These are phyloP conservation scores for Pachypsylla venusta DNA, from an alignment of 1,140 invertebrate genomes.

Conservation along the genomic window DNA sequence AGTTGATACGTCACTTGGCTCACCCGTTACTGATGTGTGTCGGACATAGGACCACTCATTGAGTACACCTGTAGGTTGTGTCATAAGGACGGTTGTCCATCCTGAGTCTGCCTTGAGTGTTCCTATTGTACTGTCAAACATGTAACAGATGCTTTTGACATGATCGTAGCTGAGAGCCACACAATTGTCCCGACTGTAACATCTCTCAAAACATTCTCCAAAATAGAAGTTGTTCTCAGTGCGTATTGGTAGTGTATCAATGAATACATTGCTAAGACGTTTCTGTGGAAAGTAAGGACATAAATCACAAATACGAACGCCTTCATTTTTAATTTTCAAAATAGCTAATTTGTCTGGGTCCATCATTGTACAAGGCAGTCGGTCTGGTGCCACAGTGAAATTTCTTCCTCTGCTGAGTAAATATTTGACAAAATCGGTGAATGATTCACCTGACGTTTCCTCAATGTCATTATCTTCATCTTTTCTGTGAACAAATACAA, in stretches of 20 bases:
- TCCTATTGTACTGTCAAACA: conserved; percentile 7
- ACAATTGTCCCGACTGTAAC: conserved; percentile 7
- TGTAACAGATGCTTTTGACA: conserved; percentile 4
- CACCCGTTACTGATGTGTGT: conserved; percentile 11
- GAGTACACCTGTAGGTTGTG: conserved; percentile 13
- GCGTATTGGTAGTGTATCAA: not conserved
- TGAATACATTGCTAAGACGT: conserved; percentile 11
- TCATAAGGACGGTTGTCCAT: conserved; percentile 17
- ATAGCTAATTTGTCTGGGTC: not conserved
- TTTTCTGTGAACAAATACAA: not conserved
- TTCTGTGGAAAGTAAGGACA: conserved; percentile 15
- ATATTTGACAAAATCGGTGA: conserved; percentile 14
- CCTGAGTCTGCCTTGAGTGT: not conserved
- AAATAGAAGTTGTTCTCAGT: not conserved
- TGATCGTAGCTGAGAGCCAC: conserved; percentile 12
- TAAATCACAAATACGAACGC: conserved; percentile 13
- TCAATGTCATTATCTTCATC: conserved; percentile 7
- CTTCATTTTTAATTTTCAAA: conserved; percentile 10
- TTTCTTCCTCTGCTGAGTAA: conserved; percentile 12
- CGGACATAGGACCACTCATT: conserved; percentile 11
- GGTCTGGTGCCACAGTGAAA: conserved; percentile 13
- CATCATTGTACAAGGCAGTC: conserved; percentile 5
- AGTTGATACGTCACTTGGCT: not conserved
- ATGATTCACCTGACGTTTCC: conserved; percentile 9
- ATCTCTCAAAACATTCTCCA: conserved; percentile 9